phyloP scores from a whole-genome alignment of 2,888 invertebrate species.

The Meta bourneti region DNA sequence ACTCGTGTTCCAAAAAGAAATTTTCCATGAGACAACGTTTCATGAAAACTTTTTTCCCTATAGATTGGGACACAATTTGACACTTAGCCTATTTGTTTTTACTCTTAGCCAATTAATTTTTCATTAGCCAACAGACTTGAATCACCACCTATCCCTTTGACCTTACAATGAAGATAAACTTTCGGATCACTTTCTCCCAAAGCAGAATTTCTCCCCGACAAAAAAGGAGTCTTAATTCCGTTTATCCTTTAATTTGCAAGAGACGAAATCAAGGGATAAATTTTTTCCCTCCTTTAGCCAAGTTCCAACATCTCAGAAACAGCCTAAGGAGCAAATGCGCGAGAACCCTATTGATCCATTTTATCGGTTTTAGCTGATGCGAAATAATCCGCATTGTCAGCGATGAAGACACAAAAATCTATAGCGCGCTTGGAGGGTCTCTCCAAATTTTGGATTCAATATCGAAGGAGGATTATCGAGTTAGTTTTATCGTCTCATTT shows the following conservation, averaged over 20 bases:
- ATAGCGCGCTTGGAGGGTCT: slow-evolving; percentile 18
- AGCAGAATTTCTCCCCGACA: too few species aligned
- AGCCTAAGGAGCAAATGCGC: background rate
- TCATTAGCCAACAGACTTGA: too few species aligned
- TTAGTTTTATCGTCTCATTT: slow-evolving; percentile 62
- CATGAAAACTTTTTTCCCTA: too few species aligned
- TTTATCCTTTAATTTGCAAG: slow-evolving; percentile 57
- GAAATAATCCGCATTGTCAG: slow-evolving; percentile 68
- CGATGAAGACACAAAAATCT: slow-evolving; percentile 53
- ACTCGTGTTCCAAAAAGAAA: too few species aligned
- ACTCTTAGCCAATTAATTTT: too few species aligned
- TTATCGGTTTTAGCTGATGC: slow-evolving; percentile 70
- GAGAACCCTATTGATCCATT: slow-evolving; percentile 55
- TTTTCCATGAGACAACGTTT: too few species aligned
- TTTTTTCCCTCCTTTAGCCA: slow-evolving; percentile 14
- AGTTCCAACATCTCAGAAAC: background rate
- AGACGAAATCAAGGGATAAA: slow-evolving; percentile 7
- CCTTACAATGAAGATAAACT: too few species aligned
- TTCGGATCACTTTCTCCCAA: too few species aligned
- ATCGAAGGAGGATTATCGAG: slow-evolving; percentile 58
- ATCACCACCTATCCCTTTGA: too few species aligned
- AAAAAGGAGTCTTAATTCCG: slow-evolving; percentile 19
- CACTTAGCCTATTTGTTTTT: too few species aligned
- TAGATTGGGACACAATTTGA: too few species aligned
- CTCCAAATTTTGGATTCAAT: slow-evolving; percentile 48